Base-by-base conservation (phyloP, 2,888 invertebrate species). In the Steinernema hermaphroditum region DNA sequence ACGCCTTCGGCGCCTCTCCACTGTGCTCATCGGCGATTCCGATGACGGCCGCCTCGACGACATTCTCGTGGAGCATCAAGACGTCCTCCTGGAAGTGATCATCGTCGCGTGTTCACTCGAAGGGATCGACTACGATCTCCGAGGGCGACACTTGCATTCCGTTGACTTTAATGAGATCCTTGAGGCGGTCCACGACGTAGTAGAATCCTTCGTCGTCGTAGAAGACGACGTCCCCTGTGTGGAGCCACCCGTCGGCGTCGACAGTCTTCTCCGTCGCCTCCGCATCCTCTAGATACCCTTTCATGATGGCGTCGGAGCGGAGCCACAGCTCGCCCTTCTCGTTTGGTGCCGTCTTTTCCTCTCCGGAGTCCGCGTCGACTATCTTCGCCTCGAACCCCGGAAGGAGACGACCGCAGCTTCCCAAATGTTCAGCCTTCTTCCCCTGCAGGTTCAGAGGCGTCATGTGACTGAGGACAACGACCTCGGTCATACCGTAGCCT, bases 151-250 rank as follows among this genome's bases (percentile, higher is more conserved):
- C 93, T 90, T 93, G 92, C 83, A 91, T 92, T 50, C 92, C 93
- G 87, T 94, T 94, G 85, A 93, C 93, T 87, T 94, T 94, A 83
- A 94, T 94, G 32, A 94, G 90, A 86, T 94, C 94, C 87, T 94
- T 94, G 24, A 93, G 88, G 75, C 94, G 89, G 87, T 94, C 94
- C 0, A 93, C 92, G 77, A 94, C 91, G 84, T 90, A 93, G 87
- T 93, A 92, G 87, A 90, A 91, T 0, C 91, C 91, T 19, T 93
- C 91, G 0, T 90, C 87, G 84, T 94, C 93, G 81, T 91, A 92
- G 87, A 92, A 92, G 0, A 92, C 94, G 78, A 94, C 89, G 87
- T 94, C 94, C 87, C 88, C 88, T 54, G 88, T 87, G 70, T 91
- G 91, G 16, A 93, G 88, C 92, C 93, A 94, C 0, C 93, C 93